Evolutionary conservation across 2,888 invertebrate genomes (phyloP).

Genomic region (Chymomyza amoena): DNA sequence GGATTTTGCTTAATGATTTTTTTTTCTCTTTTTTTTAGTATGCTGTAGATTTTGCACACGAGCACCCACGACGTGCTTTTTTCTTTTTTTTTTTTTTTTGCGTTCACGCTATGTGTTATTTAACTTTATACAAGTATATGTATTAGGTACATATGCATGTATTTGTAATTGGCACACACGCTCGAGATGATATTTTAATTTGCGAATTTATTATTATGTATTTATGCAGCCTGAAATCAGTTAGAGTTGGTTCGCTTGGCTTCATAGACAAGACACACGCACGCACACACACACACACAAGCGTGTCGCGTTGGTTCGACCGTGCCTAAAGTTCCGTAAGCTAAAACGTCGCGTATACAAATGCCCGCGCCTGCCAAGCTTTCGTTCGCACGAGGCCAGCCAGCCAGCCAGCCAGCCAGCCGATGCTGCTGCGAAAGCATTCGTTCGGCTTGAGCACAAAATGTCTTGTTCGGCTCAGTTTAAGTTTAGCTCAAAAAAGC

Average conservation of each 20-base stretch:
- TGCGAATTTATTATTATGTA: constrained; percentile 8
- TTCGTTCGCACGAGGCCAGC: constrained; percentile 64
- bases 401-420: neutral
- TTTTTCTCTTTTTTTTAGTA: neutral
- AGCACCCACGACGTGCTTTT: constrained; percentile 37
- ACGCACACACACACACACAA: neutral
- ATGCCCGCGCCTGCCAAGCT: constrained; percentile 72
- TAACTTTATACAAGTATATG: constrained; percentile 3
- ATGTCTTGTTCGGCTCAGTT: constrained; percentile 36
- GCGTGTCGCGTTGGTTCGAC: constrained; percentile 26
- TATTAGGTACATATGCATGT: neutral
- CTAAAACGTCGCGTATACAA: constrained; percentile 77
- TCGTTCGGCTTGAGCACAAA: constrained; percentile 43
- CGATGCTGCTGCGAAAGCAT: constrained; percentile 17
- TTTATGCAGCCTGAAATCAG: constrained; percentile 15
- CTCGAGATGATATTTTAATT: constrained; percentile 6
- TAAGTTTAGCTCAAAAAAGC: constrained; percentile 50
- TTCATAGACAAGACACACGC: neutral
- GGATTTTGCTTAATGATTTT: constrained; percentile 46
- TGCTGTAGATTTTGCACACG: neutral
- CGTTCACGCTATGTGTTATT: constrained; percentile 47
- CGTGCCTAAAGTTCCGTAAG: constrained; percentile 66
- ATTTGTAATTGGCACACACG: neutral
- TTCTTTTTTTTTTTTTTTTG: neutral
- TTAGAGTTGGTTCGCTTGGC: constrained; percentile 21